Evolutionary conservation across 2,888 invertebrate species (phyloP).

Genomic region (Embidobia sp.): DNA sequence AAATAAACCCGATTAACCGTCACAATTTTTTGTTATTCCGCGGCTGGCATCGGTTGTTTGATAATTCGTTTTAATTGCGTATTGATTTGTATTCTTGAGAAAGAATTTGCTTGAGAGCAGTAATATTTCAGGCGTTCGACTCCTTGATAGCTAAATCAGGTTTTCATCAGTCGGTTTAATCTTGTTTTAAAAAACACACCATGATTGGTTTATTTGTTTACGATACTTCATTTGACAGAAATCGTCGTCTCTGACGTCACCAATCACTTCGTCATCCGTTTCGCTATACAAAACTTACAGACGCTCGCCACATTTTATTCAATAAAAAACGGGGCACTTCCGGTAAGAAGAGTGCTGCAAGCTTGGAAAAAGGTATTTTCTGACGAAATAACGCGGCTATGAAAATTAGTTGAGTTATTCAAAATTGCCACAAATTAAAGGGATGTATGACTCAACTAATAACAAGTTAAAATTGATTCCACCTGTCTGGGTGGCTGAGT

Average conservation of each 20-base stretch:
- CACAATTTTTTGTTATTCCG: conserved; percentile 28
- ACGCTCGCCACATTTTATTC: too few species aligned
- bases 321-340: too few species aligned
- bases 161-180: conserved; percentile 26
- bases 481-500: conserved; percentile 36
- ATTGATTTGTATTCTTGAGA: conserved; percentile 49
- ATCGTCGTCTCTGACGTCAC: too few species aligned
- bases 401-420: too few species aligned
- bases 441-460: conserved; percentile 12
- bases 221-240: too few species aligned
- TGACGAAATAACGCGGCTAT: too few species aligned
- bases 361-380: too few species aligned
- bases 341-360: too few species aligned
- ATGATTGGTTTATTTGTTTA: neutral
- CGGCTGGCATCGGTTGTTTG: conserved; percentile 35
- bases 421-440: conserved; percentile 1
- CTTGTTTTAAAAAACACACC: conserved; percentile 5
- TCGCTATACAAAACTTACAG: too few species aligned
- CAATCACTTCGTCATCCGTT: too few species aligned
- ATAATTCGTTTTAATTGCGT: conserved; percentile 52
- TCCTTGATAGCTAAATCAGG: conserved; percentile 23
- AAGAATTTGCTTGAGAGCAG: conserved; percentile 21
- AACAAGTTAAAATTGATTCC: conserved; percentile 36
- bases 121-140: conserved; percentile 34
- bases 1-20: conserved; percentile 29